Evolutionary conservation across 2,888 invertebrate species (phyloP).

Genomic region (Drosophila melanosoma): DNA sequence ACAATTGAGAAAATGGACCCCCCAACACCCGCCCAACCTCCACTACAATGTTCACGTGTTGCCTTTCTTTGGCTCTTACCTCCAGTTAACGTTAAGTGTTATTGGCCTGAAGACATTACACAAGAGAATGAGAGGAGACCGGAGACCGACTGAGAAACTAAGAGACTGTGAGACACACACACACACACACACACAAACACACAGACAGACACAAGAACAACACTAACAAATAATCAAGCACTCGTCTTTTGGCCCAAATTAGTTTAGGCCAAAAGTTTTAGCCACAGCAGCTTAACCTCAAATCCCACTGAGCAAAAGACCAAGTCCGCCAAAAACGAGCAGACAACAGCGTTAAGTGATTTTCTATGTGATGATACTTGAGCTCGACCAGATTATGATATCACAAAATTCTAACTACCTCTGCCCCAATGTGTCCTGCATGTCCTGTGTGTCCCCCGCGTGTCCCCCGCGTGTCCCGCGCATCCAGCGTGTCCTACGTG

Average conservation of each 20-base stretch:
- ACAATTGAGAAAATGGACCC: conserved; percentile 7
- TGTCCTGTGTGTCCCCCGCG: not conserved
- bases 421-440: not conserved
- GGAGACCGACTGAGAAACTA: not conserved
- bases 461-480: conserved; percentile 7
- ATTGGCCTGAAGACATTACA: conserved; percentile 62
- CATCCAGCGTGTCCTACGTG: conserved; percentile 16
- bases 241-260: conserved; percentile 66
- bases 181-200: not conserved
- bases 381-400: conserved; percentile 77
- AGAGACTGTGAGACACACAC: not conserved
- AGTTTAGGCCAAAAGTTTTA: conserved; percentile 81
- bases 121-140: conserved; percentile 9
- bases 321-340: conserved; percentile 33
- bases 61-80: conserved; percentile 42
- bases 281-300: conserved; percentile 78
- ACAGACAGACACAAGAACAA: not conserved
- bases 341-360: conserved; percentile 75
- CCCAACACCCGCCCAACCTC: not conserved
- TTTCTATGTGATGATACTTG: conserved; percentile 82
- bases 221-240: conserved; percentile 73
- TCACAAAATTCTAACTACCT: conserved; percentile 62
- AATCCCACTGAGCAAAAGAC: conserved; percentile 58
- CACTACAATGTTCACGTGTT: not conserved
- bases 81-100: conserved; percentile 65